Conservation (phyloP, 2,888 invertebrate genomes). For the Drosophila barbarae region DNA sequence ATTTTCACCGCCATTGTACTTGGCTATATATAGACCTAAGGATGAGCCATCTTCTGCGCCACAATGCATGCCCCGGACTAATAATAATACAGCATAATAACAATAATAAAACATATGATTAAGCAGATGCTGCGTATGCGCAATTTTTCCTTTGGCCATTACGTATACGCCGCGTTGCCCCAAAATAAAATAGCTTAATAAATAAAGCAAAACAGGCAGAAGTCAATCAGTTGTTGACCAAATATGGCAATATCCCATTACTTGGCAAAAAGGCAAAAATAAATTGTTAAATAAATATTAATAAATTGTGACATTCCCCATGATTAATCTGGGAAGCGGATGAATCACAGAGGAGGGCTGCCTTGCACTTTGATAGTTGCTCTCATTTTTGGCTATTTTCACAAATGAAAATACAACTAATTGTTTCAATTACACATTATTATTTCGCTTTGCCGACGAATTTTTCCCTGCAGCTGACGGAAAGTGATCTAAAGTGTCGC, state of each 20-base stretch:
- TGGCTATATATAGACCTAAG: constrained; percentile 32
- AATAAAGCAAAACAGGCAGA: not conserved
- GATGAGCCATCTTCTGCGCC: constrained; percentile 44
- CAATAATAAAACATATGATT: constrained; percentile 39
- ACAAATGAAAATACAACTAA: constrained; percentile 25
- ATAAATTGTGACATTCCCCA: constrained; percentile 14
- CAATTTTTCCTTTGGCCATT: constrained; percentile 37
- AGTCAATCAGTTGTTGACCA: constrained; percentile 27
- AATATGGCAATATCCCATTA: constrained; percentile 36
- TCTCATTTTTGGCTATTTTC: constrained; percentile 17
- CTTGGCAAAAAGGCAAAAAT: constrained; percentile 3
- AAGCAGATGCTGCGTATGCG: constrained; percentile 60
- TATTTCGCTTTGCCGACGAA: constrained; percentile 2
- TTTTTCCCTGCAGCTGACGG: constrained; percentile 5
- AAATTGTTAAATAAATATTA: constrained; percentile 1
- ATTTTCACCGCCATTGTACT: not conserved
- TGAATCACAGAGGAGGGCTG: constrained; percentile 6
- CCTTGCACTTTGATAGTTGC: constrained; percentile 7
- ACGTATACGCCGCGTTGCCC: constrained; percentile 48
- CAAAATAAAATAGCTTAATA: not conserved
- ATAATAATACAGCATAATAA: constrained; percentile 31
- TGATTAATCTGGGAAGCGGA: constrained; percentile 3
- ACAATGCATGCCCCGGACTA: constrained; percentile 44
- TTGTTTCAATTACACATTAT: constrained; percentile 25
- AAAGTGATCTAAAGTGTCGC: constrained; percentile 16